These are phyloP conservation scores for Ceratoteleas bidentatus DNA, from an alignment of 1,140 invertebrate genomes.

Conservation along the genomic window DNA sequence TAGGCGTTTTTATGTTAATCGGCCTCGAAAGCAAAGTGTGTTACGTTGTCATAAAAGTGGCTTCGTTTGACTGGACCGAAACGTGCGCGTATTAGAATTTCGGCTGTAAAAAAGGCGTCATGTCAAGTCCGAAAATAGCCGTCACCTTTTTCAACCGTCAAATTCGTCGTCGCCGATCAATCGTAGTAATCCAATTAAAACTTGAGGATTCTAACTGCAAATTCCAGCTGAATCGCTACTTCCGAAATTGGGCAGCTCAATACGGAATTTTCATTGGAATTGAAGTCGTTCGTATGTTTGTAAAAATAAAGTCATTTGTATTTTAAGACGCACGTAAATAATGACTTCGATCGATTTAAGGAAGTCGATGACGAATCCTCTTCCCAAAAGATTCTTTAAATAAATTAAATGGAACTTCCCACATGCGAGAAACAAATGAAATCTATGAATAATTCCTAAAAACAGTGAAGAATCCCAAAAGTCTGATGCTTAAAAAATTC, in stretches of 20 bases:
- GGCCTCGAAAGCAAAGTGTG: conserved; percentile 22
- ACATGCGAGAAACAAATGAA: too few species aligned
- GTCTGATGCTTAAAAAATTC: too few species aligned
- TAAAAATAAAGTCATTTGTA: conserved; percentile 28
- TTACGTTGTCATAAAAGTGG: conserved; percentile 24
- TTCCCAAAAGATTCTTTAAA: too few species aligned
- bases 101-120: neutral
- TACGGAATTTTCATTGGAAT: conserved; percentile 25
- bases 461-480: too few species aligned
- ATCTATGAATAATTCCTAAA: too few species aligned
- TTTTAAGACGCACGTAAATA: conserved; percentile 33
- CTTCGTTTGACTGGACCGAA: conserved; percentile 17
- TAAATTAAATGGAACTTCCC: too few species aligned
- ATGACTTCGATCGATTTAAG: conserved; percentile 24
- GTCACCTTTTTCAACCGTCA: too few species aligned
- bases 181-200: too few species aligned
- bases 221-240: too few species aligned
- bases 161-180: too few species aligned
- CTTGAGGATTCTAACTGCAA: too few species aligned
- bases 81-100: conserved; percentile 19
- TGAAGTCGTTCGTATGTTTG: neutral
- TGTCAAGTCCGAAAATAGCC: neutral
- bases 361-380: neutral
- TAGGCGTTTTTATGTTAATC: conserved; percentile 11
- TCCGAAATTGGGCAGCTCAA: too few species aligned